Evolutionary conservation across 2,797 vertebrate genomes (phyloP).

Genomic region (Morus bassanus): DNA sequence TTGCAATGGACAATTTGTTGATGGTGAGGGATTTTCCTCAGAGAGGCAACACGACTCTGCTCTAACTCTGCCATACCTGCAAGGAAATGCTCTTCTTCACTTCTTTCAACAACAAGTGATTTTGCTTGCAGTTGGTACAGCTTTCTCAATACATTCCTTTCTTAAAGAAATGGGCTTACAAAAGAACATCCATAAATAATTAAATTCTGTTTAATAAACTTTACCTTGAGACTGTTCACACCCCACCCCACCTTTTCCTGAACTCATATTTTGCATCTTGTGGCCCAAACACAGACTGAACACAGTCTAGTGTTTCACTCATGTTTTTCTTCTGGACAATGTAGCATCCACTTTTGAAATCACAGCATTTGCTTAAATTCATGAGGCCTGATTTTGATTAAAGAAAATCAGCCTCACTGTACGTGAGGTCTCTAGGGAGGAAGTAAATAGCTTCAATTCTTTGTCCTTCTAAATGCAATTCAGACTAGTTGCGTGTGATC

Average conservation of each 20-base stretch:
- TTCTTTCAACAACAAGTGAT: neutral
- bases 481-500: neutral
- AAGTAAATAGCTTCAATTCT: constrained; percentile 3
- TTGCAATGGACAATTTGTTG: neutral
- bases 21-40: neutral
- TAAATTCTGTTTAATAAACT: neutral
- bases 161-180: neutral
- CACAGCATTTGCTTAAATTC: neutral
- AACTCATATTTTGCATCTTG: neutral
- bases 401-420: neutral
- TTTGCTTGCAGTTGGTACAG: neutral
- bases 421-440: neutral
- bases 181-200: neutral
- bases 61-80: neutral
- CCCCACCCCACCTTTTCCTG: neutral
- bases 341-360: neutral
- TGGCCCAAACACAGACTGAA: neutral
- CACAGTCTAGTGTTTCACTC: neutral
- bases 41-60: rapidly evolving
- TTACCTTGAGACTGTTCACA: neutral
- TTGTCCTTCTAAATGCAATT: constrained; percentile 1
- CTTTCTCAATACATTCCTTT: neutral
- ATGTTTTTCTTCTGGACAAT: neutral
- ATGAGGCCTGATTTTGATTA: neutral
- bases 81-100: neutral